Evolutionary conservation across 2,888 invertebrate species (phyloP).

Genomic region (Panorpa germanica): DNA sequence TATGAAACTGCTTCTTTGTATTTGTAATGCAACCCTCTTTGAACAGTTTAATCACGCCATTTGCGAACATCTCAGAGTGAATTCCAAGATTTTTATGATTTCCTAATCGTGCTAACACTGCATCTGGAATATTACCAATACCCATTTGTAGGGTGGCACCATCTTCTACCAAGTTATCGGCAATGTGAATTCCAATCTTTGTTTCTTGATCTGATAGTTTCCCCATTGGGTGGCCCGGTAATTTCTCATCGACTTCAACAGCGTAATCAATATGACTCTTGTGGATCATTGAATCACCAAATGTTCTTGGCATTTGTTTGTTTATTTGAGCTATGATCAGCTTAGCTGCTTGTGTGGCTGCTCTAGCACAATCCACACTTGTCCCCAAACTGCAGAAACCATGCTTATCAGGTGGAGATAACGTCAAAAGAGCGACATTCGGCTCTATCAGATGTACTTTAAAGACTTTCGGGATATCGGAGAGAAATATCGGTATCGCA

Average conservation of each 20-base stretch:
- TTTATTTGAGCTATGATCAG: conserved; percentile 71
- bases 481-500: conserved; percentile 77
- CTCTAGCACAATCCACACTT: conserved; percentile 79
- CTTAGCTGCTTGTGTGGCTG: conserved; percentile 70
- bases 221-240: conserved; percentile 54
- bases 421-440: conserved; percentile 50
- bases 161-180: conserved; percentile 75
- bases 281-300: conserved; percentile 83
- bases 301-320: conserved; percentile 78
- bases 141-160: conserved; percentile 89
- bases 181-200: conserved; percentile 82
- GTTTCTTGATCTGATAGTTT: conserved; percentile 22
- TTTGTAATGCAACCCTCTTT: conserved; percentile 79
- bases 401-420: conserved; percentile 76
- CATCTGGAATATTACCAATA: conserved; percentile 93
- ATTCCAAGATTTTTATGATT: conserved; percentile 86
- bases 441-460: conserved; percentile 66
- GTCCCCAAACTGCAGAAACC: conserved; percentile 89
- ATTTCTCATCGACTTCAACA: conserved; percentile 41
- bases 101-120: conserved; percentile 58
- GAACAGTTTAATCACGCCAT: conserved; percentile 80
- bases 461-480: conserved; percentile 83
- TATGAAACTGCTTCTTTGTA: conserved; percentile 59
- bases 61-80: conserved; percentile 95
- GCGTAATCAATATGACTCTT: conserved; percentile 81